Conservation (phyloP, 1,140 invertebrate genomes). For the Euwallacea fornicatus region DNA sequence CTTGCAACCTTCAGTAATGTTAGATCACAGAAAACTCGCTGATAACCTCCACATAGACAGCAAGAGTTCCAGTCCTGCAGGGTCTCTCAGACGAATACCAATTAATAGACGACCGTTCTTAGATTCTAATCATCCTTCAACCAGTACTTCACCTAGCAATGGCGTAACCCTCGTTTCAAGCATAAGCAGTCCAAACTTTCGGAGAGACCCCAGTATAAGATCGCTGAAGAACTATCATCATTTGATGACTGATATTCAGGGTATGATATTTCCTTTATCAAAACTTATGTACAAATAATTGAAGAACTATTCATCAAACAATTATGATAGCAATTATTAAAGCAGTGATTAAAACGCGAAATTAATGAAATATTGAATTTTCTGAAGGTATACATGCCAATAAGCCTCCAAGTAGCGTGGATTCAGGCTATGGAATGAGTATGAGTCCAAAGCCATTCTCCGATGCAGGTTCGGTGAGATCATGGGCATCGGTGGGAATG, state of each 20-base stretch:
- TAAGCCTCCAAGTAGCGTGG: constrained; percentile 42
- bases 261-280: background rate
- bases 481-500: constrained; percentile 79
- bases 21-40: constrained; percentile 6
- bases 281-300: too few relatives aligned
- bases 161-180: constrained; percentile 28
- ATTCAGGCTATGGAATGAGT: constrained; percentile 41
- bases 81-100: constrained; percentile 9
- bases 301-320: background rate
- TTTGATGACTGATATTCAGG: constrained; percentile 36
- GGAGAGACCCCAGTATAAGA: constrained; percentile 43
- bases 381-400: constrained; percentile 11
- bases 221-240: constrained; percentile 43
- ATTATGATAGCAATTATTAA: too few relatives aligned
- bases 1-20: constrained; percentile 3
- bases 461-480: constrained; percentile 70
- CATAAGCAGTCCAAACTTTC: constrained; percentile 42
- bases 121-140: constrained; percentile 18
- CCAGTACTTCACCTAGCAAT: constrained; percentile 23
- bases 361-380: background rate
- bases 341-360: too few relatives aligned
- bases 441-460: constrained; percentile 50
- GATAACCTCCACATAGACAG: constrained; percentile 16
- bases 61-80: constrained; percentile 15
- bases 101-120: constrained; percentile 1